phyloP scores from a whole-genome alignment of 2,888 invertebrate species.

The Choreutis nemorana region DNA sequence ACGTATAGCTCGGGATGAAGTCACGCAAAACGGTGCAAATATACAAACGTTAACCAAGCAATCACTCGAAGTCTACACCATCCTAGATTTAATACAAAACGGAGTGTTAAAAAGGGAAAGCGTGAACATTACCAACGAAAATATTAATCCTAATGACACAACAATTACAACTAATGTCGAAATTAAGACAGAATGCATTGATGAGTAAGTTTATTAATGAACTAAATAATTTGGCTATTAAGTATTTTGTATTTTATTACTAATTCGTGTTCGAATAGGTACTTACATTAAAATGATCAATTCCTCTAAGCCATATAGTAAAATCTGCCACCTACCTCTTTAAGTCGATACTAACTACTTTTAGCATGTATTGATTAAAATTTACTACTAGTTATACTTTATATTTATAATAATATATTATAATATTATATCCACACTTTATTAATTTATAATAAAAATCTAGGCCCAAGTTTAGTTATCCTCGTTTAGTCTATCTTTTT shows the following conservation, averaged over 20 bases:
- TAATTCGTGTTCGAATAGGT: no score
- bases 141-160: constrained; percentile 31
- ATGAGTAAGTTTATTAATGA: constrained; percentile 54
- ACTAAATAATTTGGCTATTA: no score
- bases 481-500: constrained; percentile 1
- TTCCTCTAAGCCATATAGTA: no score
- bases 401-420: neutral
- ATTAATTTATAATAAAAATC: no score
- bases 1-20: constrained; percentile 52
- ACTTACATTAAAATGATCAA: no score
- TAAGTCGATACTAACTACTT: no score
- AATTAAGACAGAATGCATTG: constrained; percentile 50
- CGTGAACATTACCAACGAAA: no score
- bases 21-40: constrained; percentile 30
- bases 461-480: no score
- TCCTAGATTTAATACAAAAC: constrained; percentile 41
- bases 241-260: no score
- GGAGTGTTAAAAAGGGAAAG: constrained; percentile 27
- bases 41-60: constrained; percentile 35
- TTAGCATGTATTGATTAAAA: no score
- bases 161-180: constrained; percentile 36
- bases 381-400: constrained; percentile 3
- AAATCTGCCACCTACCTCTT: no score
- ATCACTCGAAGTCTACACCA: constrained; percentile 44
- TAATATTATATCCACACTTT: neutral